Conservation (phyloP, 1,140 invertebrate genomes). For the Eciton burchellii region DNA sequence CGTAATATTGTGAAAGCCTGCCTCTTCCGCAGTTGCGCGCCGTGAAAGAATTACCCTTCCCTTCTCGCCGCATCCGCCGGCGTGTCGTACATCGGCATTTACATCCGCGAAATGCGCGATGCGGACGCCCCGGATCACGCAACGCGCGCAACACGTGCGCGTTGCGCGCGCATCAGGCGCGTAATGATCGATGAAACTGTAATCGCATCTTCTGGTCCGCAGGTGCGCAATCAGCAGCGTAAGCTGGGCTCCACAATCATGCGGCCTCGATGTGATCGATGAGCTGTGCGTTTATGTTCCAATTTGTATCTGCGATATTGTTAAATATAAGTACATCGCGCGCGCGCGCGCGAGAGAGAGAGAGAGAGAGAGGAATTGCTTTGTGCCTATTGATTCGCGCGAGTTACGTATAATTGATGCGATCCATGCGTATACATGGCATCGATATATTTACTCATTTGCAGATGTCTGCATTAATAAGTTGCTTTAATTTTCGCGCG, state of each 20-base stretch:
- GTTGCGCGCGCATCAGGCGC: neutral
- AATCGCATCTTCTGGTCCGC: conserved; percentile 16
- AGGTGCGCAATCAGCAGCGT: conserved; percentile 11
- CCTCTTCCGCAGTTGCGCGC: neutral
- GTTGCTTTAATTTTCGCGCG: conserved; percentile 2
- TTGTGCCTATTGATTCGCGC: too few relatives aligned
- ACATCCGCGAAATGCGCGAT: neutral
- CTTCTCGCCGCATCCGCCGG: conserved; percentile 6
- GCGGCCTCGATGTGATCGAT: conserved; percentile 15
- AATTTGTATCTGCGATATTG: conserved; percentile 7
- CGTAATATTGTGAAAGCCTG: conserved; percentile 38
- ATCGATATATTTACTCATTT: too few relatives aligned
- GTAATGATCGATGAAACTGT: conserved; percentile 36
- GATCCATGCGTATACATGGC: too few relatives aligned
- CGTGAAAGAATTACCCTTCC: neutral
- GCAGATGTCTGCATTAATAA: neutral
- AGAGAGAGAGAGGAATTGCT: too few relatives aligned
- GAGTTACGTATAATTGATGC: too few relatives aligned
- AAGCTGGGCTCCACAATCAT: conserved; percentile 13
- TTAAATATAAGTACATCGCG: too few relatives aligned
- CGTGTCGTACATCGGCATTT: neutral
- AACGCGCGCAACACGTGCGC: neutral
- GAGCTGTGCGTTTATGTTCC: neutral
- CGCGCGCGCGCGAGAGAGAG: too few relatives aligned
- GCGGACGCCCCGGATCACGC: neutral